Base-by-base conservation (phyloP, 2,113 vertebrate genomes). In the Atlantisia rogersi region DNA sequence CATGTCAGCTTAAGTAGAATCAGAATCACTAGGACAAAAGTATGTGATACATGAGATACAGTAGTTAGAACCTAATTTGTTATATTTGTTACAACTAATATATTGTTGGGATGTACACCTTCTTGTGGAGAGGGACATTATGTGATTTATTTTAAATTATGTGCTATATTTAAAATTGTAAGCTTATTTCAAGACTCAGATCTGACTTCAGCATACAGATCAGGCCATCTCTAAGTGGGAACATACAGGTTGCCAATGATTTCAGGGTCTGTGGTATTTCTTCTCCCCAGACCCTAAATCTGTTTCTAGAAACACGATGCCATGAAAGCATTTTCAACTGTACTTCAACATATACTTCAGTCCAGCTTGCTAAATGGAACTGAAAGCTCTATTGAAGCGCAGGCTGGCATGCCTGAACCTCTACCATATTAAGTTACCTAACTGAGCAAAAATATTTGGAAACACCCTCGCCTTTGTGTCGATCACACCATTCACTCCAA, bases 401-500 rank as follows among this genome's bases (percentile, higher is more conserved):
- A 60, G 71, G 68, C n/a, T 73, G 73, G 58, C 56, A 68, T 12
- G 37, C 70, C 62, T 62, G 40, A 78, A 32, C 40, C 65, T 81
- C 78, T 67, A 92, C 65, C 76, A 62, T 71, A 88, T 88, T 92
- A 86, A 92, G 71, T 92, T 88, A 92, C 94, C 77, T 56, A 28
- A 95, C 4, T 50, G 42, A 68, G 32, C 28, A 75, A 68, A 93
- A 88, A 75, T 74, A 89, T 19, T 53, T 50, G 79, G 79, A 85
- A 90, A 75, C 42, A 88, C 60, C 44, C 40, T 53, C 5, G 1
- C 40, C 53, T 65, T 32, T 40, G 20, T 50, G 46, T 31, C 68
- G 52, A 90, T 55, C 63, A 56, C 3, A 4, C 63, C 74, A 40
- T 26, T 87, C 15, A 18, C 60, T 86, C 55, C 56, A 85, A 74